These are phyloP conservation scores for Caerostris extrusa DNA, from an alignment of 1,140 invertebrate genomes.

Conservation along the genomic window DNA sequence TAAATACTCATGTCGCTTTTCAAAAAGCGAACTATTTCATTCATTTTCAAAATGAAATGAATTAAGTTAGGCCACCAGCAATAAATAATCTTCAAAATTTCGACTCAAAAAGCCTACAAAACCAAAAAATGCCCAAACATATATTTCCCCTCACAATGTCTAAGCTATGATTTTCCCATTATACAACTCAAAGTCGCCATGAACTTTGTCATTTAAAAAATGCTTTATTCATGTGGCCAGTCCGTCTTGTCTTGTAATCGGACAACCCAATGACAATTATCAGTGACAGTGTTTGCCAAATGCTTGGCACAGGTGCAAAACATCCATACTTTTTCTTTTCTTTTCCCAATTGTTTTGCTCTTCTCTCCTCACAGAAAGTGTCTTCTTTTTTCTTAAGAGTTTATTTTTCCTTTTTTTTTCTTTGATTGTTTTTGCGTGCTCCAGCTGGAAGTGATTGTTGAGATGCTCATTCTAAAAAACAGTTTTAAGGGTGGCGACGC, in stretches of 20 bases:
- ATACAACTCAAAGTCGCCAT: no score
- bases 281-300: conserved; percentile 59
- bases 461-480: conserved; percentile 70
- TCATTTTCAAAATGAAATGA: no score
- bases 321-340: conserved; percentile 48
- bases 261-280: conserved; percentile 21
- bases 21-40: no score
- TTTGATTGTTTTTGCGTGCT: conserved; percentile 72
- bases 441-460: conserved; percentile 53
- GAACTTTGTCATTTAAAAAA: not conserved
- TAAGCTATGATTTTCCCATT: no score
- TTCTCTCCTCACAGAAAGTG: conserved; percentile 1
- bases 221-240: conserved; percentile 1
- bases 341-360: conserved; percentile 58
- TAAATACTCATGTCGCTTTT: no score
- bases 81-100: no score
- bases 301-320: conserved; percentile 62
- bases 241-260: not conserved
- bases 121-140: no score
- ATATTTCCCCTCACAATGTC: no score
- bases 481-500: conserved; percentile 6
- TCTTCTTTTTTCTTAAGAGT: not conserved
- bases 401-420: conserved; percentile 19
- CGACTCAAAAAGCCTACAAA: no score
- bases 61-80: no score